A percentile compares a stretch with the other conserved stretches of the same genome.
phyloP scores from a whole-genome alignment of 2,797 vertebrate genomes.

The Acestrorhynchus altus region DNA sequence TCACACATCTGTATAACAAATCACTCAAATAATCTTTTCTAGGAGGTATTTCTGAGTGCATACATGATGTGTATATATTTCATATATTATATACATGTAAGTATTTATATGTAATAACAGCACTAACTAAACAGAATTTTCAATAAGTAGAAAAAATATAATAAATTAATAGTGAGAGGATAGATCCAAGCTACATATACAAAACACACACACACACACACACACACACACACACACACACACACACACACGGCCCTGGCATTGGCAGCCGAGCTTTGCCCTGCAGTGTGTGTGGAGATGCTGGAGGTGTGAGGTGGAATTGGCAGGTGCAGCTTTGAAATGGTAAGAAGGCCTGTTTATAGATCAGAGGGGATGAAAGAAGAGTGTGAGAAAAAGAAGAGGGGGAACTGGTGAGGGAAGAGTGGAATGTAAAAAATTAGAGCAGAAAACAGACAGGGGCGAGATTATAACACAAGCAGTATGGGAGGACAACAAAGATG shows the following conservation, averaged over 20 bases:
- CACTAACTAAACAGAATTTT: not conserved
- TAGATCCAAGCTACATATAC: not conserved
- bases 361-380: conserved; percentile 63
- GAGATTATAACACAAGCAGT: not conserved
- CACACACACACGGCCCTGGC: not conserved
- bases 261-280: not conserved
- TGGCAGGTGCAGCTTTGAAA: conserved; percentile 72
- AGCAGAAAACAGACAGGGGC: not conserved
- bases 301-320: conserved; percentile 25
- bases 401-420: conserved; percentile 21
- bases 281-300: conserved; percentile 8
- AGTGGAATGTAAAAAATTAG: conserved; percentile 28
- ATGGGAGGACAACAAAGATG: not conserved
- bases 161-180: not conserved
- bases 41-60: too few relatives aligned
- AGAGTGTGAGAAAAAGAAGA: conserved; percentile 5
- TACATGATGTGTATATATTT: too few relatives aligned
- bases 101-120: not conserved
- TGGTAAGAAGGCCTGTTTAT: conserved; percentile 74
- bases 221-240: not conserved
- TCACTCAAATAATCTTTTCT: too few relatives aligned
- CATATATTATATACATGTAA: not conserved
- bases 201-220: not conserved
- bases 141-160: too few relatives aligned
- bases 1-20: too few relatives aligned